Base-by-base conservation (phyloP, 2,888 invertebrate genomes). In the Cataglyphis albicans region DNA sequence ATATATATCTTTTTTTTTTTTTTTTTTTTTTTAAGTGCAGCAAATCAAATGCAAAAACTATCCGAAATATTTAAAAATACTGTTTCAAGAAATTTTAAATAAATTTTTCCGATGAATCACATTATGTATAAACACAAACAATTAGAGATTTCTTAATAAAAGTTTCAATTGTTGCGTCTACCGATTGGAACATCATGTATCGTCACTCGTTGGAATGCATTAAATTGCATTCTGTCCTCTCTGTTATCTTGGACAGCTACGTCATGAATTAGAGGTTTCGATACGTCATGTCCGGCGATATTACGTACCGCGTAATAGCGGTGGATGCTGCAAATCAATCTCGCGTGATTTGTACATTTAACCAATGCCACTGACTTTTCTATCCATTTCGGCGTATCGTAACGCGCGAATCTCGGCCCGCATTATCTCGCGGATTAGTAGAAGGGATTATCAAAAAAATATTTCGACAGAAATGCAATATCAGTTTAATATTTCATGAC, bases 261-360 rank as follows among this genome's bases (percentile, higher is more conserved):
- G 55, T 81, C 74, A 68, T 74, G 81, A 83, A 81, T 83, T 57
- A 32, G n/a, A 61, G 21, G 21, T 81, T 74, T 68, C 81, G 67
- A 83, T 83, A 67, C n/a, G 67, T 81, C 81, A 73, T 52, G 67
- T 35, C 68, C 12, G 48, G 9, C 35, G 59, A 44, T 38, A 44
- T 78, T 80, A 80, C 68, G 59, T 61, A 70, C 18, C 44, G 32
- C 32, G 29, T 67, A 80, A 61, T 35, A 65, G 15, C 10, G n/a
- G 29, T 25, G 29, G 41, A 29, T 18, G 68, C 32, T 61, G 41
- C 59, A 80, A 80, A 70, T 80, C 78, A 80, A 80, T 80, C 70
- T 70, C 35, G 32, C 59, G n/a, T 68, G 78, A 80, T 80, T 80
- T 70, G 59, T 59, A 57, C 44, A 70, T 80, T 80, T 68, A 80